These are phyloP conservation scores for Leptoclinus maculatus DNA, from an alignment of 2,797 vertebrate species.

Conservation along the genomic window DNA sequence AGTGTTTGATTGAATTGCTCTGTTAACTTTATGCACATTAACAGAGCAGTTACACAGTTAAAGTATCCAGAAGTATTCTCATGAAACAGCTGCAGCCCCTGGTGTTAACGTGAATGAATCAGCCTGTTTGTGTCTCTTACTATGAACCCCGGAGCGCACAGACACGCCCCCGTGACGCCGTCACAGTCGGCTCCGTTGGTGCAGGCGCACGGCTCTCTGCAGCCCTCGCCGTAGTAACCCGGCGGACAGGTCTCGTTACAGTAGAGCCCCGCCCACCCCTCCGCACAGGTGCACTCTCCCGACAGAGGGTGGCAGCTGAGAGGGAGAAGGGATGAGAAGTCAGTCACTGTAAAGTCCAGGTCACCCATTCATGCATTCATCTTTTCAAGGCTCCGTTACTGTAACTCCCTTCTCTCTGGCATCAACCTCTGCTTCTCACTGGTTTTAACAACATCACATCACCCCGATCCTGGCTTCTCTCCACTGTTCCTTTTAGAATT, in stretches of 20 bases:
- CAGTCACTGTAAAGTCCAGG: no score
- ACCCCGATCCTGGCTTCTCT: no score
- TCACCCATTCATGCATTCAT: no score
- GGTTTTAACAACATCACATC: no score
- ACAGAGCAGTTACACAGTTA: neutral
- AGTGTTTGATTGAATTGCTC: neutral
- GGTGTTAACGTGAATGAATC: no score
- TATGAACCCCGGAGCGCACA: constrained; percentile 91
- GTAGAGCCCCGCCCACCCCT: constrained; percentile 93
- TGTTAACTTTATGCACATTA: neutral
- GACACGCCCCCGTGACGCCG: constrained; percentile 87
- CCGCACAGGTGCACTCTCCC: constrained; percentile 92
- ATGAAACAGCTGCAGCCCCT: neutral
- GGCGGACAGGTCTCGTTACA: constrained; percentile 94
- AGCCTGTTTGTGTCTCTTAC: constrained; percentile 66
- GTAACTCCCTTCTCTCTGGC: no score
- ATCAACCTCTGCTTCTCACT: no score
- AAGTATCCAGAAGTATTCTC: neutral
- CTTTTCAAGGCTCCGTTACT: no score
- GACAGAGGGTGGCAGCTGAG: constrained; percentile 95
- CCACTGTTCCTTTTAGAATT: no score
- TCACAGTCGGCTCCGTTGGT: constrained; percentile 94
- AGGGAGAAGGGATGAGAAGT: neutral
- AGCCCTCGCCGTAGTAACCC: constrained; percentile 90
- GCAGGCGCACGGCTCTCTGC: constrained; percentile 88